A percentile compares a stretch with the other conserved stretches of the same genome.
Conservation (phyloP, 2,888 invertebrate genomes). For the Athalia circularis region DNA sequence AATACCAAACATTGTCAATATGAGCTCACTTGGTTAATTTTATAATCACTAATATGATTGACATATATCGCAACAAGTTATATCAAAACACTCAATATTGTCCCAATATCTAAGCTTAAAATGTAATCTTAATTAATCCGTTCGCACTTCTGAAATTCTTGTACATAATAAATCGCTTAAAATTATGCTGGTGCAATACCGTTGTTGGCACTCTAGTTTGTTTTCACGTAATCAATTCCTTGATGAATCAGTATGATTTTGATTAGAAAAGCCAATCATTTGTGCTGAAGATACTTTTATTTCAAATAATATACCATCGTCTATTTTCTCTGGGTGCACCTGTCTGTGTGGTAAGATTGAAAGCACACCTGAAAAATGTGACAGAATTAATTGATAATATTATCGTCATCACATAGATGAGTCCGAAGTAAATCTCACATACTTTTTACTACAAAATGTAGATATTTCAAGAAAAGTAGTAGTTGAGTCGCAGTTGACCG, state of each 20-base stretch:
- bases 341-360: neutral
- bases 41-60: neutral
- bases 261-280: slow-evolving; percentile 65
- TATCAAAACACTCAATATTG: slow-evolving; percentile 27
- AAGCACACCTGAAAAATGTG: slow-evolving; percentile 13
- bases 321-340: neutral
- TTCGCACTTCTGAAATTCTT: slow-evolving; percentile 52
- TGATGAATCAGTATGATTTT: neutral
- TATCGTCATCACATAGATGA: neutral
- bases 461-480: slow-evolving; percentile 27
- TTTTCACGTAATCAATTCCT: neutral
- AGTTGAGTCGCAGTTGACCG: slow-evolving; percentile 46
- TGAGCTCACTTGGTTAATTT: slow-evolving; percentile 13
- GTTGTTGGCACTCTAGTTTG: neutral
- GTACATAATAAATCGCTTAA: slow-evolving; percentile 51
- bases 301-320: slow-evolving; percentile 35
- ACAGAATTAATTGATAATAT: neutral
- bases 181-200: slow-evolving; percentile 15
- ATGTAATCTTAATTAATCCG: slow-evolving; percentile 36
- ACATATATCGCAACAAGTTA: neutral
- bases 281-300: slow-evolving; percentile 52
- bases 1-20: slow-evolving; percentile 9
- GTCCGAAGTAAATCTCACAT: neutral
- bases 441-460: slow-evolving; percentile 36
- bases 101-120: slow-evolving; percentile 48